These are phyloP conservation scores for Anguilla pacifica DNA, from an alignment of 2,797 vertebrate genomes.

Conservation along the genomic window DNA sequence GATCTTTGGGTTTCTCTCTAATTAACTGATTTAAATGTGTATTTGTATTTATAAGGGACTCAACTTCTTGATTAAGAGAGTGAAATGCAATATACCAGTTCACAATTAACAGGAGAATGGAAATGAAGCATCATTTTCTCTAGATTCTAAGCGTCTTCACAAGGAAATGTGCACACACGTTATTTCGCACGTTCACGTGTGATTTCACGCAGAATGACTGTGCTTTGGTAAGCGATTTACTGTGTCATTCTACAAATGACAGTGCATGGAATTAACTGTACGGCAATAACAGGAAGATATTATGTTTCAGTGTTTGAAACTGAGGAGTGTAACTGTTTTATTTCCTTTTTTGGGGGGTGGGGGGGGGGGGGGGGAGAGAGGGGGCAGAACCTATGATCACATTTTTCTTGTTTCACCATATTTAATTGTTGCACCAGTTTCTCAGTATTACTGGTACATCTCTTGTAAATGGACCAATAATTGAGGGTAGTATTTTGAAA, in stretches of 20 bases:
- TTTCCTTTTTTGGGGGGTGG: not conserved
- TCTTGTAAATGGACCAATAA: conserved; percentile 46
- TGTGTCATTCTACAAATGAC: conserved; percentile 5
- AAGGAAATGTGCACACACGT: not conserved
- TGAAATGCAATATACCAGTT: not conserved
- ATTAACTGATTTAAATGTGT: not conserved
- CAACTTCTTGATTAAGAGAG: not conserved
- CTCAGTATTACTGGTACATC: conserved; percentile 28
- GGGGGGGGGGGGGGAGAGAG: not conserved
- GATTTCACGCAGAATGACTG: not conserved
- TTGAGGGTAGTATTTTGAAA: conserved; percentile 25
- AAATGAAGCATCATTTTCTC: not conserved
- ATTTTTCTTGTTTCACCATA: not conserved
- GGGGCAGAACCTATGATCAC: not conserved
- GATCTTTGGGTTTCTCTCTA: not conserved
- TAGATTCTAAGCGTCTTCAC: not conserved
- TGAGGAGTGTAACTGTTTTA: conserved; percentile 12
- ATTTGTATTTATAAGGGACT: not conserved
- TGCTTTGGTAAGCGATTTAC: not conserved
- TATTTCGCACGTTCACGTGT: conserved; percentile 1
- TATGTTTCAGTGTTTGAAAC: not conserved
- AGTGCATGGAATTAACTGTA: not conserved
- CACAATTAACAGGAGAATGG: not conserved
- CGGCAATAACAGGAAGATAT: conserved; percentile 1
- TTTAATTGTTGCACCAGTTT: not conserved